phyloP scores from a whole-genome alignment of 1,140 invertebrate genomes.

The Orchestia grillus region DNA sequence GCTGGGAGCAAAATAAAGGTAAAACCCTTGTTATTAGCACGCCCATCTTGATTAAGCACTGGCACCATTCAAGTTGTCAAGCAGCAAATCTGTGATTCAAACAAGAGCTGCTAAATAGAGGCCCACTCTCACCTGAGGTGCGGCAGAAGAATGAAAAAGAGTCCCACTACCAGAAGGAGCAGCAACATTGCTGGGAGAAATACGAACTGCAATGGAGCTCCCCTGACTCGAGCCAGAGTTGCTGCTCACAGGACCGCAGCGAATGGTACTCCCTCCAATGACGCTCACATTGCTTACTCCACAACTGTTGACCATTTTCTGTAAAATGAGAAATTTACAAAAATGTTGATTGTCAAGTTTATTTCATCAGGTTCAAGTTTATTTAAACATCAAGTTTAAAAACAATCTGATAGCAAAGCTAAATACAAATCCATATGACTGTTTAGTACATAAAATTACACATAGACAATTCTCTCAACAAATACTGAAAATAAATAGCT shows the following conservation, averaged over 20 bases:
- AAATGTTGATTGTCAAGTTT: no score
- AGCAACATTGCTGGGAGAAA: slow-evolving; percentile 8
- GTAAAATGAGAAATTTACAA: neutral
- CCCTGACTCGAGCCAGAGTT: neutral
- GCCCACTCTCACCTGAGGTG: slow-evolving; percentile 2
- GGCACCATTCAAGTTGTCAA: neutral
- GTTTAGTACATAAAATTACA: neutral
- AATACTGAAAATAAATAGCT: neutral
- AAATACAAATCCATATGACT: neutral
- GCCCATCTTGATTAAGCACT: neutral
- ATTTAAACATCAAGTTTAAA: neutral
- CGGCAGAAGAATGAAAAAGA: neutral
- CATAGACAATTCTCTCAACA: neutral
- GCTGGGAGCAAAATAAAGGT: neutral
- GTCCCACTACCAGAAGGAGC: neutral
- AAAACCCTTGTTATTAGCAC: neutral
- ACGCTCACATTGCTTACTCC: slow-evolving; percentile 27
- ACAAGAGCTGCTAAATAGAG: neutral
- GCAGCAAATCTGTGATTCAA: neutral
- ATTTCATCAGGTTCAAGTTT: no score
- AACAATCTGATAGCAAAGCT: neutral
- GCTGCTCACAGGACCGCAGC: neutral
- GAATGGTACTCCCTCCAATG: neutral
- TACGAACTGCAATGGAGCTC: slow-evolving; percentile 30
- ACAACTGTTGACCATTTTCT: slow-evolving; percentile 22